These are phyloP conservation scores for Drosophila rubida DNA, from an alignment of 2,888 invertebrate species.

Conservation along the genomic window DNA sequence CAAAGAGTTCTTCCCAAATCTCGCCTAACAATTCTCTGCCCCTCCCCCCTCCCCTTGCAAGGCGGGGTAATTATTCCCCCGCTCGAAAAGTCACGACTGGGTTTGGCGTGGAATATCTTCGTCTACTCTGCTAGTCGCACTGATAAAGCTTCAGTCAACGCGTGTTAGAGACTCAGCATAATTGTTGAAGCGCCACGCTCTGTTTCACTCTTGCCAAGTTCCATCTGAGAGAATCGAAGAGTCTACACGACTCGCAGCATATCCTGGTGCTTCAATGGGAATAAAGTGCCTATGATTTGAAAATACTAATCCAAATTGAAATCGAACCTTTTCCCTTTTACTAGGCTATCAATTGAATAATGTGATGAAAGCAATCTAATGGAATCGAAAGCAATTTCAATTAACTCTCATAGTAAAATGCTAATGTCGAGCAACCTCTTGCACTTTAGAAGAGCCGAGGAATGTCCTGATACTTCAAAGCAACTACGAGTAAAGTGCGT, in stretches of 20 bases:
- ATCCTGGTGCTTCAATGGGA: too few species aligned
- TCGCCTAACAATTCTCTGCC: not conserved
- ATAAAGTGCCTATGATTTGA: too few species aligned
- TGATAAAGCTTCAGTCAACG: too few species aligned
- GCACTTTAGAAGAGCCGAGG: not conserved
- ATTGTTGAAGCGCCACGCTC: not conserved
- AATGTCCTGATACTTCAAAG: not conserved
- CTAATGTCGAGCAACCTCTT: not conserved
- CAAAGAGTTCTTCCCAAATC: not conserved
- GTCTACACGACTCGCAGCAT: too few species aligned
- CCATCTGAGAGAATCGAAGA: too few species aligned
- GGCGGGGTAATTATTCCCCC: not conserved
- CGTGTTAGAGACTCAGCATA: not conserved
- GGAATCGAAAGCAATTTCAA: too few species aligned
- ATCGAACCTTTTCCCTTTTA: too few species aligned
- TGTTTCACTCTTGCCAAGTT: not conserved
- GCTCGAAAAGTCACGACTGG: not conserved
- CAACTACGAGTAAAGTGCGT: not conserved
- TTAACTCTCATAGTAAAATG: not conserved
- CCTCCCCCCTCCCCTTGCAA: not conserved
- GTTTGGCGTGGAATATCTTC: not conserved
- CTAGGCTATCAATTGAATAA: too few species aligned
- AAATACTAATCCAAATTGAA: too few species aligned
- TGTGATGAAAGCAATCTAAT: too few species aligned
- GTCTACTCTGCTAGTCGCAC: not conserved